Base-by-base conservation (phyloP, 1,140 invertebrate genomes). In the Nylanderia fulva region DNA sequence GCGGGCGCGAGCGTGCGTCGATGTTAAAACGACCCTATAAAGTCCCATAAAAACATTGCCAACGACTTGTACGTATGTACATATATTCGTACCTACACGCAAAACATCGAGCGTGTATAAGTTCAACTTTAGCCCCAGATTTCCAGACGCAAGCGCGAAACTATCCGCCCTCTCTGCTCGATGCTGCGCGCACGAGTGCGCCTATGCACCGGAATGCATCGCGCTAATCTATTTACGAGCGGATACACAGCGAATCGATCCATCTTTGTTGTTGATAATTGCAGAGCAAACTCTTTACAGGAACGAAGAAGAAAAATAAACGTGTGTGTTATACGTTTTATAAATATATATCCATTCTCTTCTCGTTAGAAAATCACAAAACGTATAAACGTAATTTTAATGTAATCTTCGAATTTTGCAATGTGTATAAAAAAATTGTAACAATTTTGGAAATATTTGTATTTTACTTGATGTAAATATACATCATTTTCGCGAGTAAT, bases 11-110 rank as follows among this genome's bases (percentile, higher is more conserved):
- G 63, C 82, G 79, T 29, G 86, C 68, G 84, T 74, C 84, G 79
- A 87, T 87, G 87, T 91, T 91, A 90, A 90, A 91, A 90, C 88
- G 86, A 76, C 52, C 85, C 86, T 75, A 86, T 88, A 91, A 90
- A 91, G 66, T 79, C 80, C 58, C 85, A 68, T 84, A 85, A 86
- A 91, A 90, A 90, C 69, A 86, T 60, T 74, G 68, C 80, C 39
- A 48, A 48, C 79, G 68, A 68, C 27, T 27, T 54, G 27, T 63
- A 71, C 8, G 75, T 66, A 71, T 72, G 8, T n/a, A 21, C 24
- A 15, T 4, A 18, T 4, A 5, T 5, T 2, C 15, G 18, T n/a
- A 39, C 56, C 69, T 80, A 76, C 85, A 66, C 80, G 72, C 27
- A 33, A n/a, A 33, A 33, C 29, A 33, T 33, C 39, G 45, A 13